phyloP scores from a whole-genome alignment of 2,888 invertebrate species.

The Tuta absoluta region DNA sequence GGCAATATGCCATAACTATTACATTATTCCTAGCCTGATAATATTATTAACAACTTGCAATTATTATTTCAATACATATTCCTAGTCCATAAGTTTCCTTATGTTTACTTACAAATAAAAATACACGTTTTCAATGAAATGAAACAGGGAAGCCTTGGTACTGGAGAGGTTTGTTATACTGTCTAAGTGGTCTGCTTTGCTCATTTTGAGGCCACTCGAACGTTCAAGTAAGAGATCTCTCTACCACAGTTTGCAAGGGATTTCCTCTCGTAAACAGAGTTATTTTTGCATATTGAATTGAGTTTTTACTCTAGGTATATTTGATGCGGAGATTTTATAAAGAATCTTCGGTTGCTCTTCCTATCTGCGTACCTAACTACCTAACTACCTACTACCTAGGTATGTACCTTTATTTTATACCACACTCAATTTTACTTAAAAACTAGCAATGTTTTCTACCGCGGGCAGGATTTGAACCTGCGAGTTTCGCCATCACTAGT shows the following conservation, averaged over 20 bases:
- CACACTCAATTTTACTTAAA: no score
- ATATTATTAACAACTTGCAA: not conserved
- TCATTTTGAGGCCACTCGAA: constrained; percentile 65
- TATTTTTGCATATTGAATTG: not conserved
- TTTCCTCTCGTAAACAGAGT: constrained; percentile 36
- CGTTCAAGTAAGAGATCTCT: constrained; percentile 49
- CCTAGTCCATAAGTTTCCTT: not conserved
- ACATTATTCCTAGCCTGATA: not conserved
- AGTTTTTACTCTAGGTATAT: not conserved
- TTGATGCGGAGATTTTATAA: not conserved
- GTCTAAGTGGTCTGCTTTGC: constrained; percentile 76
- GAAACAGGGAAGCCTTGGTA: constrained; percentile 38
- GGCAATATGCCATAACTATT: not conserved
- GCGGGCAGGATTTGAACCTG: no score
- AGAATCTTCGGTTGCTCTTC: no score
- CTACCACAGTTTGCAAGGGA: constrained; percentile 49
- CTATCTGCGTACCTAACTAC: no score
- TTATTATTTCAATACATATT: not conserved
- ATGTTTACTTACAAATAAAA: not conserved
- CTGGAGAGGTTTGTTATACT: constrained; percentile 63
- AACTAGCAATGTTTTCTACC: no score
- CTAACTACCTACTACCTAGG: no score
- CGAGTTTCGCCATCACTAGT: no score
- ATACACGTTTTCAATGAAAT: constrained; percentile 24
- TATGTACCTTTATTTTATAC: no score